A percentile compares a stretch with the other conserved stretches of the same genome.
Conservation (phyloP, 1,140 invertebrate genomes). For the Lamellibrachia luymesi region DNA sequence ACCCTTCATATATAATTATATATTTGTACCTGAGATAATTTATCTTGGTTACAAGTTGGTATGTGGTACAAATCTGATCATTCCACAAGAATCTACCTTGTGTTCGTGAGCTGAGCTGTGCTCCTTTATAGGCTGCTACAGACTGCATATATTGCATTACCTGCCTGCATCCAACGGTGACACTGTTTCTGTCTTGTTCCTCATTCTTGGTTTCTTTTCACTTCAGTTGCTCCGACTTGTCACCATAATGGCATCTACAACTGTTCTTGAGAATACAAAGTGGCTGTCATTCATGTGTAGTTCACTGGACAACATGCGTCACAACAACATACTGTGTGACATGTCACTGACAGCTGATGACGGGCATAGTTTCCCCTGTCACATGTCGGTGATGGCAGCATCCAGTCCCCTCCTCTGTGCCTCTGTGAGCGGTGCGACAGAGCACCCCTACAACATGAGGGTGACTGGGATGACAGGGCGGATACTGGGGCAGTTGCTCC, state of each 20-base stretch:
- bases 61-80: too few species aligned
- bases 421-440: neutral
- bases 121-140: too few species aligned
- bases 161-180: neutral
- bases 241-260: neutral
- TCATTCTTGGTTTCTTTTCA: neutral
- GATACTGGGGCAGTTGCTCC: neutral
- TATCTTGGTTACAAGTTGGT: too few species aligned
- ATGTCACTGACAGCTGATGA: neutral
- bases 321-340: neutral
- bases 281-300: neutral
- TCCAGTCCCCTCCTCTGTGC: neutral
- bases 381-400: neutral
- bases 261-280: neutral
- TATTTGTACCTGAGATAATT: too few species aligned
- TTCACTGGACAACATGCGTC: neutral
- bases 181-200: neutral
- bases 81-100: too few species aligned
- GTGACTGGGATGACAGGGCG: neutral
- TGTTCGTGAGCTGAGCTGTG: too few species aligned
- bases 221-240: neutral
- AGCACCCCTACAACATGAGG: neutral
- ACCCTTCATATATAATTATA: neutral
- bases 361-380: neutral
- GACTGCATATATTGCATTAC: too few species aligned